These are phyloP conservation scores for Cranoglanis bouderius DNA, from an alignment of 2,113 vertebrate genomes.

Conservation along the genomic window DNA sequence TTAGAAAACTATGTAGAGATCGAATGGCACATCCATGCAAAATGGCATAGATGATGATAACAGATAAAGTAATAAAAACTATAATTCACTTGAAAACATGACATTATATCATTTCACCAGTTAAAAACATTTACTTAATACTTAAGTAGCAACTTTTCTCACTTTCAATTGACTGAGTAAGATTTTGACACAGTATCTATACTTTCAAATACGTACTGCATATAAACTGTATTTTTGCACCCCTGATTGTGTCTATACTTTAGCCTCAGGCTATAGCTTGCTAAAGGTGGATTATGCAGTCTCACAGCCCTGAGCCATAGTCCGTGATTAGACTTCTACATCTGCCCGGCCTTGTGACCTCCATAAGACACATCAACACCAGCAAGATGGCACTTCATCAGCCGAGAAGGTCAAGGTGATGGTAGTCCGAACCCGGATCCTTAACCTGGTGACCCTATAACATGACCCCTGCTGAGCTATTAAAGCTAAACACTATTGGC, in stretches of 20 bases:
- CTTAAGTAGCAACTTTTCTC: neutral
- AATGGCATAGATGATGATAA: neutral
- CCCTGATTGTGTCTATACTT: constrained; percentile 4
- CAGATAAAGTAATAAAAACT: neutral
- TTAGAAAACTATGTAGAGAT: neutral
- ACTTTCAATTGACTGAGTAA: neutral
- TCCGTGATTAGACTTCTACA: constrained; percentile 49
- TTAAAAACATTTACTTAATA: too few relatives aligned
- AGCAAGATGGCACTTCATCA: constrained; percentile 30
- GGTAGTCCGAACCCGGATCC: constrained; percentile 20
- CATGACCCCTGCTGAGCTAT: constrained; percentile 39
- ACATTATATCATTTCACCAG: too few relatives aligned
- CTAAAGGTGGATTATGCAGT: constrained; percentile 40
- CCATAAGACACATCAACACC: constrained; percentile 36
- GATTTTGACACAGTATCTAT: neutral
- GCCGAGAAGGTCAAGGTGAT: constrained; percentile 35
- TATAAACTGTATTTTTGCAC: neutral
- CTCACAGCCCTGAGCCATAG: constrained; percentile 44
- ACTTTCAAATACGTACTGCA: neutral
- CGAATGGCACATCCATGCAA: neutral
- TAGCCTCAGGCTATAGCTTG: constrained; percentile 23
- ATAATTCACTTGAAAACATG: neutral
- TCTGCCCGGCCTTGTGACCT: constrained; percentile 44
- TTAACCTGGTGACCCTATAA: constrained; percentile 40
- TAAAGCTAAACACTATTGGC: constrained; percentile 28